phyloP scores from a whole-genome alignment of 2,113 vertebrate species.

The Rhabdomys dilectus region DNA sequence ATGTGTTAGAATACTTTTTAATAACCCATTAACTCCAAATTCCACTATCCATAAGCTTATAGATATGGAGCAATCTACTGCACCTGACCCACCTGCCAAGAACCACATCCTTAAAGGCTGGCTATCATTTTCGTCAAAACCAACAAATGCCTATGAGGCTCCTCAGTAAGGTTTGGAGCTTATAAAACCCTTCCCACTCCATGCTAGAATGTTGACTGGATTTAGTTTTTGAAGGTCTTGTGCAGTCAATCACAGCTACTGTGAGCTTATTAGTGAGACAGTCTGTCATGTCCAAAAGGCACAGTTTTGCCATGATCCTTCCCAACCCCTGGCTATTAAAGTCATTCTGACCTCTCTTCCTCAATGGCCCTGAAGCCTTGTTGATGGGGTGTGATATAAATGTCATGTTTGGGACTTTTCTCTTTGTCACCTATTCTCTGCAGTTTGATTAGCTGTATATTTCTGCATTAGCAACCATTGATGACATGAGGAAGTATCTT shows the following conservation, averaged over 20 bases:
- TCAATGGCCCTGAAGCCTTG: not conserved
- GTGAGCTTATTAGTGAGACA: not conserved
- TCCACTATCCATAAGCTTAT: not conserved
- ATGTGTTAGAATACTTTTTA: not conserved
- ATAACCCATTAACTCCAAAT: not conserved
- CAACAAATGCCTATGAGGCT: not conserved
- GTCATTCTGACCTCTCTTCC: not conserved
- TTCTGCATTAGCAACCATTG: not conserved
- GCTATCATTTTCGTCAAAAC: not conserved
- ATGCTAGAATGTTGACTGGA: not conserved
- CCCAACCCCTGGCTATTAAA: not conserved
- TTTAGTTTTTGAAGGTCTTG: not conserved
- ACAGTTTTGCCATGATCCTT: not conserved
- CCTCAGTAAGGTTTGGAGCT: not conserved
- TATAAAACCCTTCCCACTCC: not conserved
- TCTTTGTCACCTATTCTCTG: not conserved
- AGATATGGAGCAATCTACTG: not conserved
- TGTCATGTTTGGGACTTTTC: not conserved
- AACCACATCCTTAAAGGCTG: not conserved
- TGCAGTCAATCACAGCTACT: not conserved
- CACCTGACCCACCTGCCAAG: not conserved
- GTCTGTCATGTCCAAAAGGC: not conserved
- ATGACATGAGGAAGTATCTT: too few species aligned
- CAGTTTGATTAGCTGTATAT: not conserved
- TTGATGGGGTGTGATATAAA: not conserved